phyloP scores from a whole-genome alignment of 92 coral and sea anemone genomes.

The Umimayanthus chanpuru region DNA sequence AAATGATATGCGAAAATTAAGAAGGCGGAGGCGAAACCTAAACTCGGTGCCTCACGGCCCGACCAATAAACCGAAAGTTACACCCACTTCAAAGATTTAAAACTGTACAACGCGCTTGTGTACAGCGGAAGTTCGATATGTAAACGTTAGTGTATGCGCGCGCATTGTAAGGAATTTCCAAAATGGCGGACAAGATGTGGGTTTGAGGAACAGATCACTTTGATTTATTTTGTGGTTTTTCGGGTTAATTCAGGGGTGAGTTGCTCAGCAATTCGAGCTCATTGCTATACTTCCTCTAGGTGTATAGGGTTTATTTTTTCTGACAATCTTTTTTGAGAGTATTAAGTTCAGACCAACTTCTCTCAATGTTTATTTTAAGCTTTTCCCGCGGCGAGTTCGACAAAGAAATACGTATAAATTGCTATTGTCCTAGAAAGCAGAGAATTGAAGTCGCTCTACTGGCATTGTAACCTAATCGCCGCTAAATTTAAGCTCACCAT shows the following conservation, averaged over 20 bases:
- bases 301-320: not conserved
- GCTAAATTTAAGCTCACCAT: not conserved
- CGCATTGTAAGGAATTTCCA: constrained; percentile 36
- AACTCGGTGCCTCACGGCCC: too few species aligned
- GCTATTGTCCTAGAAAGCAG: not conserved
- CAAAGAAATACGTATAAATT: not conserved
- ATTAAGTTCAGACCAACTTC: not conserved
- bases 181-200: constrained; percentile 48
- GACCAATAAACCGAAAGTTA: too few species aligned
- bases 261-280: not conserved
- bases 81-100: too few species aligned
- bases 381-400: constrained; percentile 4
- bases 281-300: not conserved
- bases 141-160: constrained; percentile 19
- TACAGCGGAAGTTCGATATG: constrained; percentile 18
- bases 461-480: not conserved
- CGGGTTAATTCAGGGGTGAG: constrained; percentile 36
- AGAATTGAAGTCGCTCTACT: not conserved
- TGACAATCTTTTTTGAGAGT: not conserved
- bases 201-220: not conserved
- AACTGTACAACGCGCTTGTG: too few species aligned
- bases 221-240: constrained; percentile 36
- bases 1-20: too few species aligned
- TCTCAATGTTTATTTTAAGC: not conserved
- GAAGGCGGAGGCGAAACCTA: too few species aligned